Percentiles rank a stretch among this genome's conserved stretches.
Conservation (phyloP, 2,113 vertebrate species). For the Pterocles burchelli region DNA sequence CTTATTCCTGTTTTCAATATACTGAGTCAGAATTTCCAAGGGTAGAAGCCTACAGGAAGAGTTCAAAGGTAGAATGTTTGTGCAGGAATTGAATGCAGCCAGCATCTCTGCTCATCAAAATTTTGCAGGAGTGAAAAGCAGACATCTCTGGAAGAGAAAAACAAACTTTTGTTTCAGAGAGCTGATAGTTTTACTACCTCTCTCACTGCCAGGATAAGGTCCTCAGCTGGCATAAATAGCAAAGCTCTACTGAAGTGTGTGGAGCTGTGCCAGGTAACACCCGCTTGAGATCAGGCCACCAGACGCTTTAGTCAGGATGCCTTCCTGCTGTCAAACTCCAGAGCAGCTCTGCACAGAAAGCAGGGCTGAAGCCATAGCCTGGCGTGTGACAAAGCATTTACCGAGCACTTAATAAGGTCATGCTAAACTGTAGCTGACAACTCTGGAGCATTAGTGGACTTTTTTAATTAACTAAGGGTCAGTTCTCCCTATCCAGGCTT, state of each 20-base stretch:
- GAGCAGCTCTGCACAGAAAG: not conserved
- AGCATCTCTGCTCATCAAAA: not conserved
- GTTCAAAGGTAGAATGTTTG: not conserved
- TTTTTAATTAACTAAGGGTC: not conserved
- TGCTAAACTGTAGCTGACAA: not conserved
- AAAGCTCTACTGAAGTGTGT: not conserved
- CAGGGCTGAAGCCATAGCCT: not conserved
- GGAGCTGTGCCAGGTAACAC: not conserved
- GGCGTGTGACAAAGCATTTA: not conserved
- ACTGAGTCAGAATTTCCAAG: slow-evolving; percentile 5
- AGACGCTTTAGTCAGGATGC: not conserved
- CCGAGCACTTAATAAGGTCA: not conserved
- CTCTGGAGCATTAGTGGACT: not conserved
- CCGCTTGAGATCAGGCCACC: not conserved
- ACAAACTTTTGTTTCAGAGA: not conserved
- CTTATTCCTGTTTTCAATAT: slow-evolving; percentile 8
- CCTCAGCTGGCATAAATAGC: not conserved
- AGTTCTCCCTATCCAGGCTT: not conserved
- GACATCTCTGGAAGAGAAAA: not conserved
- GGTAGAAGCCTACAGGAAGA: not conserved
- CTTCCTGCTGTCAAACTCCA: not conserved
- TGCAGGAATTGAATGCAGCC: not conserved
- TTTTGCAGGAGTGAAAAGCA: not conserved
- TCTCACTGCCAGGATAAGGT: not conserved
- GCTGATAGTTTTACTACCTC: not conserved